phyloP scores from a whole-genome alignment of 2,797 vertebrate genomes.

The Mormyrops boulengeri region DNA sequence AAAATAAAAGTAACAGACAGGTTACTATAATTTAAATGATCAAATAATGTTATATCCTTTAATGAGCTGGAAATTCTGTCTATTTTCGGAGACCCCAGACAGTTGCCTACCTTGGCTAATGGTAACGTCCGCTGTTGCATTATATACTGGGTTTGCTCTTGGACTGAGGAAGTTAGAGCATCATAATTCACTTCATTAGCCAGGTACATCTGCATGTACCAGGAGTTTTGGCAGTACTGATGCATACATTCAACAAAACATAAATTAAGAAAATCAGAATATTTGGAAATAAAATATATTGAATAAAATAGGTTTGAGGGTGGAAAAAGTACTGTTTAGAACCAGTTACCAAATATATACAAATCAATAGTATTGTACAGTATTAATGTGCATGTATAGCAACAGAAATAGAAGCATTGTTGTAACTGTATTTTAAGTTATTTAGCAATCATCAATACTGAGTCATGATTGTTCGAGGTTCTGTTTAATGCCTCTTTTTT shows the following conservation, averaged over 20 bases:
- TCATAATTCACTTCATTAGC: not conserved
- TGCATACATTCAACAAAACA: not conserved
- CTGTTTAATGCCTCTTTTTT: not conserved
- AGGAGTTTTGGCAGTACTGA: not conserved
- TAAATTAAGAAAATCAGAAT: not conserved
- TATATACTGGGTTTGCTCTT: not conserved
- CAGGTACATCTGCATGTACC: not conserved
- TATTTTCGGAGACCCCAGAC: not conserved
- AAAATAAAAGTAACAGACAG: not conserved
- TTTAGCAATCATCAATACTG: not conserved
- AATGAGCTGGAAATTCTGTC: not conserved
- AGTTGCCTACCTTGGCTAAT: not conserved
- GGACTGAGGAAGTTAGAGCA: not conserved
- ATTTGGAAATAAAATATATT: not conserved
- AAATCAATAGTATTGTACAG: not conserved
- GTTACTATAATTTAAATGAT: not conserved
- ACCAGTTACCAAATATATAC: not conserved
- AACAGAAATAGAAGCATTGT: not conserved
- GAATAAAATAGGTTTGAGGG: not conserved
- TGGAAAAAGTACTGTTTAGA: not conserved
- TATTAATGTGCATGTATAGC: not conserved
- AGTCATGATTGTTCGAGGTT: not conserved
- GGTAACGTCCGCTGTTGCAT: not conserved
- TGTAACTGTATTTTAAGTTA: not conserved
- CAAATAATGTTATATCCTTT: not conserved